These are phyloP conservation scores for Rhea pennata DNA, from an alignment of 2,113 vertebrate species.

Conservation along the genomic window DNA sequence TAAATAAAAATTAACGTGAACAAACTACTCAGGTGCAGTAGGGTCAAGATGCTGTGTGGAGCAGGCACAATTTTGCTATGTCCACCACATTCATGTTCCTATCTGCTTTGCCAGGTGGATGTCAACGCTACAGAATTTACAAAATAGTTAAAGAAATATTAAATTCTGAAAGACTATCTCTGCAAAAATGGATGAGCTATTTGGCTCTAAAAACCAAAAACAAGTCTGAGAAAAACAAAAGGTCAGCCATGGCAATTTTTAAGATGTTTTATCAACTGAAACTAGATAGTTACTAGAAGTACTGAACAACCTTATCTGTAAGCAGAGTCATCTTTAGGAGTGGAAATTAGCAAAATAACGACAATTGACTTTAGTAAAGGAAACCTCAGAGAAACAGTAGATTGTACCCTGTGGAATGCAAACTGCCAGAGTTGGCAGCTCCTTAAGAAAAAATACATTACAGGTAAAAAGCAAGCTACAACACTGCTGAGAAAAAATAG, in stretches of 20 bases:
- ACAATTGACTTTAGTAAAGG: neutral
- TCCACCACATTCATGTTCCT: accelerated
- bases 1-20: neutral
- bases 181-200: neutral
- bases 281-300: neutral
- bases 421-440: neutral
- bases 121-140: neutral
- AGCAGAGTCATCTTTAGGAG: neutral
- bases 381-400: neutral
- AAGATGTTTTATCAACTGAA: neutral
- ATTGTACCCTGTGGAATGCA: neutral
- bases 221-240: neutral
- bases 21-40: accelerated
- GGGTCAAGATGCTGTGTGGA: neutral
- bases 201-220: neutral
- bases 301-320: neutral
- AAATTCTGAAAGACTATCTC: neutral
- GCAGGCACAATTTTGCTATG: neutral
- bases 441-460: neutral
- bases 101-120: neutral
- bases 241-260: neutral
- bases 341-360: neutral
- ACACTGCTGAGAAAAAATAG: accelerated
- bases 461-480: neutral
- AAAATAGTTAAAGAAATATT: neutral